A percentile compares a stretch with the other conserved stretches of the same genome.
phyloP scores from a whole-genome alignment of 1,140 invertebrate genomes.

The Drosophila eugracilis region DNA sequence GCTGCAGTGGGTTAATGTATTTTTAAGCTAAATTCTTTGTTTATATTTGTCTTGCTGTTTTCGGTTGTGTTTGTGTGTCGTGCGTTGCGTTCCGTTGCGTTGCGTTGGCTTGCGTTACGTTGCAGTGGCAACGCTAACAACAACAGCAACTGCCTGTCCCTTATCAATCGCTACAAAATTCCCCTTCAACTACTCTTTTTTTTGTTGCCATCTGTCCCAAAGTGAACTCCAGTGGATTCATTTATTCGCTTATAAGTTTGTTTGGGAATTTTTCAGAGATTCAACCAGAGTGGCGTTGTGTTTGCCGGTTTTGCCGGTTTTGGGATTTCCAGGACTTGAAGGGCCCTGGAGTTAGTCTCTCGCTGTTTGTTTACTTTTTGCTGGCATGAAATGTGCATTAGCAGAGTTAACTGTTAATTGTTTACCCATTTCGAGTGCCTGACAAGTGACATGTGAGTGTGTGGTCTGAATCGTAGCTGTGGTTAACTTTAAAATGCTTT shows the following conservation, averaged over 20 bases:
- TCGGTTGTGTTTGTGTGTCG: slow-evolving; percentile 59
- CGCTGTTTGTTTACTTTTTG: slow-evolving; percentile 59
- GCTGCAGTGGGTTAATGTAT: slow-evolving; percentile 74
- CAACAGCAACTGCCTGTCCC: slow-evolving; percentile 22
- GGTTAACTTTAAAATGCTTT: slow-evolving; percentile 7
- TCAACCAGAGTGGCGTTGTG: slow-evolving; percentile 24
- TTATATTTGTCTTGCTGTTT: slow-evolving; percentile 78
- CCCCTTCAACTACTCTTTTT: slow-evolving; percentile 7
- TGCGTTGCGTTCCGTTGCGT: slow-evolving; percentile 52
- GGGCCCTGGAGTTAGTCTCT: slow-evolving; percentile 26
- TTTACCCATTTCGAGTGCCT: slow-evolving; percentile 59
- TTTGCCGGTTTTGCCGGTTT: slow-evolving; percentile 16
- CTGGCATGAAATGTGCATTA: slow-evolving; percentile 79
- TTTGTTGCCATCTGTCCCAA: slow-evolving; percentile 25
- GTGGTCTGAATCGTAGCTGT: slow-evolving; percentile 22
- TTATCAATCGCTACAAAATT: slow-evolving; percentile 21
- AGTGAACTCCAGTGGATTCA: slow-evolving; percentile 68
- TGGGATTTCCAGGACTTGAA: slow-evolving; percentile 3
- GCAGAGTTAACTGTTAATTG: slow-evolving; percentile 71
- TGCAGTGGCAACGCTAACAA: slow-evolving; percentile 31
- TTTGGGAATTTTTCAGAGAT: slow-evolving; percentile 58
- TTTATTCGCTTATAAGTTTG: slow-evolving; percentile 70
- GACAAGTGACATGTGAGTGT: slow-evolving; percentile 21
- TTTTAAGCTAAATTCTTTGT: slow-evolving; percentile 83
- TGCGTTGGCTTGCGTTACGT: slow-evolving; percentile 54